Conservation (phyloP, 2,888 invertebrate species). For the Apamea crenata region DNA sequence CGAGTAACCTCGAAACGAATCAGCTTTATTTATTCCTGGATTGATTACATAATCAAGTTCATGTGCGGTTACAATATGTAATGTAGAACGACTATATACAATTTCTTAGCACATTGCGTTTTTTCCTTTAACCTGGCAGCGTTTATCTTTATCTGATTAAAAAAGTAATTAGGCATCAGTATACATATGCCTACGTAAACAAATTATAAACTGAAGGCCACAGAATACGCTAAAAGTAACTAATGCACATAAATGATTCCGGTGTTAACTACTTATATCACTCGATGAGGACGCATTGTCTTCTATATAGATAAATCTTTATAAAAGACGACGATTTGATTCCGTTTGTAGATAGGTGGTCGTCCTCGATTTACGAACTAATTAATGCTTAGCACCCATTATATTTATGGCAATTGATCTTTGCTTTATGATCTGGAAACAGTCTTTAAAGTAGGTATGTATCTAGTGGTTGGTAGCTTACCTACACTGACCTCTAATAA, state of each 20-base stretch:
- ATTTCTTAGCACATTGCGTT: slow-evolving; percentile 6
- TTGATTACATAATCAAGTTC: slow-evolving; percentile 80
- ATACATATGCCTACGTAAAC: slow-evolving; percentile 2
- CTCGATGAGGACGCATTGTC: slow-evolving; percentile 17
- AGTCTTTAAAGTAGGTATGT: background rate
- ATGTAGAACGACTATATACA: slow-evolving; percentile 31
- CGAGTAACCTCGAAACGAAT: slow-evolving; percentile 79
- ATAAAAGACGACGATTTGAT: slow-evolving; percentile 10
- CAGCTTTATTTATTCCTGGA: slow-evolving; percentile 76
- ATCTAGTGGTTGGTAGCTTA: background rate
- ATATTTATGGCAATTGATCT: background rate
- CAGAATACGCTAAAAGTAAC: slow-evolving; percentile 34
- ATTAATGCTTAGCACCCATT: background rate
- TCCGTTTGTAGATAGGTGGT: background rate
- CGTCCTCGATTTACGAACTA: background rate
- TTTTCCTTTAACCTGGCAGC: slow-evolving; percentile 14
- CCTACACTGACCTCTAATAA: no score
- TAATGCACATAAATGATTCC: slow-evolving; percentile 24
- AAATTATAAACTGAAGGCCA: slow-evolving; percentile 45
- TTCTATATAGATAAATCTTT: slow-evolving; percentile 7
- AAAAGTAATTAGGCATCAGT: slow-evolving; percentile 22
- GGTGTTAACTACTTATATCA: slow-evolving; percentile 12
- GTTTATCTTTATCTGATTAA: slow-evolving; percentile 14
- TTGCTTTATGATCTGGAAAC: slow-evolving; percentile 8
- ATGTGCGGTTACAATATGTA: slow-evolving; percentile 62